Evolutionary conservation across 2,888 invertebrate species (phyloP), one percentile per base, ranked within the genome.

Genomic region (Diogma glabrata): DNA sequence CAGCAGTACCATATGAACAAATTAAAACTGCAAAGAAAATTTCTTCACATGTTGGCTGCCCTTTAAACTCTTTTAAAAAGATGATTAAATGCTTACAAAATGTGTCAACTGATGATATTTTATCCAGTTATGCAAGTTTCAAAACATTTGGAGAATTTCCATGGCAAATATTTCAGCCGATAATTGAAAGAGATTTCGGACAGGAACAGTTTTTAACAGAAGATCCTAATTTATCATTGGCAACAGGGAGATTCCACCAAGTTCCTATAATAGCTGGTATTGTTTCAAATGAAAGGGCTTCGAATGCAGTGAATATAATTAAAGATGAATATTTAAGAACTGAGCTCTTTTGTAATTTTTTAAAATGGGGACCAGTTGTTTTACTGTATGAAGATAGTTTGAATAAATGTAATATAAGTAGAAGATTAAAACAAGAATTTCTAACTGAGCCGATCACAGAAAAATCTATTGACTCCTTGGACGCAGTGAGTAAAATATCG

Each of bases 201-300:
- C 78, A 81, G 57, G 78, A 81, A 60, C 70, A 79, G 53, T 84
- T 81, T 45, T 22, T 45, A 22, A n/a, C 23, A 5, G 0, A 55
- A 62, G 0, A 65, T 80, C 54, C 80, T 79, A 60, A 60, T 75
- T 19, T 62, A 75, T 24, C 61, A n/a, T 20, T 23, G 30, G 10
- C 17, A 4, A 30, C 17, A 19, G 47, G 19, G 6, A 16, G 19
- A 73, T 76, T 80, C 53, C 69, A 76, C 56, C 72, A 77, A 47
- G 78, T 84, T 19, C 84, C 85, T 1, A 66, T 79, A 51, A 75
- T 85, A 47, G 72, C 79, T 55, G 81, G 83, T 51, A 73, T 81
- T 58, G 82, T 81, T 0, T 72, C 75, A 48, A 77, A 81, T 55
- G 85, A 85, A 65, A 81, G 84, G 66, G 78, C 75, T 51, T 75